These are phyloP conservation scores for Micromussa lordhowensis DNA, from an alignment of 92 coral and sea anemone species.

Conservation along the genomic window DNA sequence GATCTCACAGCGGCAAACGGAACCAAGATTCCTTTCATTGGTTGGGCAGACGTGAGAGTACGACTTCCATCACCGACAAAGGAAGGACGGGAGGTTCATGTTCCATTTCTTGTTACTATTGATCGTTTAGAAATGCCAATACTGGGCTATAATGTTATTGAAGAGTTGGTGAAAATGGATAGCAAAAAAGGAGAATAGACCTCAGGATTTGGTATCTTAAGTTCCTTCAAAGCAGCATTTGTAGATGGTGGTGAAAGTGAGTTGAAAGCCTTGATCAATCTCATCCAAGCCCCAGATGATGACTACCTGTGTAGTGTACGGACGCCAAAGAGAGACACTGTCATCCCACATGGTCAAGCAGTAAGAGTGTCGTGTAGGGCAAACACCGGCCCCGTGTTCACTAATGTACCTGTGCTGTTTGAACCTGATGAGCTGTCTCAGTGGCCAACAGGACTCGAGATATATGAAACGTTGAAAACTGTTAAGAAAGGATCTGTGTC, in stretches of 20 bases:
- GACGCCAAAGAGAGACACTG: constrained; percentile 30
- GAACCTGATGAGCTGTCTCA: constrained; percentile 58
- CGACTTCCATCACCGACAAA: constrained; percentile 14
- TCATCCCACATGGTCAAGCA: constrained; percentile 15
- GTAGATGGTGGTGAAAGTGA: constrained; percentile 29
- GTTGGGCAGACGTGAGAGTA: constrained; percentile 44
- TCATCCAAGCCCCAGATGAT: constrained; percentile 35
- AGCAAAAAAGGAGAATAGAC: neutral
- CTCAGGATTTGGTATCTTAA: neutral
- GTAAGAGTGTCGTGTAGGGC: constrained; percentile 35
- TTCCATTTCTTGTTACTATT: constrained; percentile 47
- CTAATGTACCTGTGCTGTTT: constrained; percentile 46
- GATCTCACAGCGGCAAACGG: too few relatives aligned
- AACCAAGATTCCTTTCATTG: constrained; percentile 32
- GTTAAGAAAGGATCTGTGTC: constrained; percentile 53
- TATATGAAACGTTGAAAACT: constrained; percentile 28
- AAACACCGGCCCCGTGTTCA: constrained; percentile 49
- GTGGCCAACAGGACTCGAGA: constrained; percentile 40
- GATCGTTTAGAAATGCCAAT: constrained; percentile 54
- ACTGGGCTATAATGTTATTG: constrained; percentile 60
- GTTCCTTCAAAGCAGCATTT: constrained; percentile 47
- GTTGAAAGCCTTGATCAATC: constrained; percentile 19
- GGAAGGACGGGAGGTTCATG: constrained; percentile 26
- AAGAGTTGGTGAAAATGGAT: constrained; percentile 39
- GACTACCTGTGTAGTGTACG: constrained; percentile 43